Percentiles rank a stretch among this genome's conserved stretches.
These are phyloP conservation scores for Polydrusus tereticollis DNA, from an alignment of 2,888 invertebrate genomes.

Conservation along the genomic window DNA sequence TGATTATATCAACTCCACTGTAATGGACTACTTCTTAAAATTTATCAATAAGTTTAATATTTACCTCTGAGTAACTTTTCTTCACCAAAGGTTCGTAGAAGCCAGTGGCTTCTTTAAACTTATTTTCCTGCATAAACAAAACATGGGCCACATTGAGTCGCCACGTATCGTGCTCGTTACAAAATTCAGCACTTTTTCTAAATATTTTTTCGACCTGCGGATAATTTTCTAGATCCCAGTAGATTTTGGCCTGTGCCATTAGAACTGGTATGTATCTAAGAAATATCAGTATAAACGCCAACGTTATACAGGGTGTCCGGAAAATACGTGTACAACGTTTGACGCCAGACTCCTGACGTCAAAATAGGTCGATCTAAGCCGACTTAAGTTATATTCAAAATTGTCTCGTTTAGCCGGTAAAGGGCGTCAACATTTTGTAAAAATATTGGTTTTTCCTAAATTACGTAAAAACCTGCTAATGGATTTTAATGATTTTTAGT, in stretches of 20 bases:
- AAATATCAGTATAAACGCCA: background rate
- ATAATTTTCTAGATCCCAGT: conserved; percentile 98
- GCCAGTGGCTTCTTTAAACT: conserved; percentile 97
- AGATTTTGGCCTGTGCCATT: conserved; percentile 99
- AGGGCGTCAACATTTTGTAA: too few species aligned
- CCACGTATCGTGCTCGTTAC: conserved; percentile 97
- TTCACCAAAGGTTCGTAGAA: conserved; percentile 99
- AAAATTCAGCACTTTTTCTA: conserved; percentile 96
- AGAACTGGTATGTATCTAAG: conserved; percentile 91
- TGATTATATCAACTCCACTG: too few species aligned
- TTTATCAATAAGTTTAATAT: background rate
- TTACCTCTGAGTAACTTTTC: conserved; percentile 89
- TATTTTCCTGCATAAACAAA: conserved; percentile 98
- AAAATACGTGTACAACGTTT: too few species aligned
- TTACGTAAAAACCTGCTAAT: too few species aligned
- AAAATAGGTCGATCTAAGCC: too few species aligned
- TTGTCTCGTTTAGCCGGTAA: too few species aligned
- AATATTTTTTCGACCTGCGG: conserved; percentile 97
- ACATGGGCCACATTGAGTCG: conserved; percentile 98
- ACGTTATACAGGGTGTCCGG: too few species aligned
- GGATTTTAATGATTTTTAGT: too few species aligned
- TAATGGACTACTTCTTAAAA: too few species aligned
- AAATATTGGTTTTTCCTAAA: too few species aligned
- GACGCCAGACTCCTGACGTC: too few species aligned
- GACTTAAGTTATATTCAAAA: too few species aligned